phyloP scores from a whole-genome alignment of 35 echinoderm and acorn worm species.

The Eucidaris tribuloides region DNA sequence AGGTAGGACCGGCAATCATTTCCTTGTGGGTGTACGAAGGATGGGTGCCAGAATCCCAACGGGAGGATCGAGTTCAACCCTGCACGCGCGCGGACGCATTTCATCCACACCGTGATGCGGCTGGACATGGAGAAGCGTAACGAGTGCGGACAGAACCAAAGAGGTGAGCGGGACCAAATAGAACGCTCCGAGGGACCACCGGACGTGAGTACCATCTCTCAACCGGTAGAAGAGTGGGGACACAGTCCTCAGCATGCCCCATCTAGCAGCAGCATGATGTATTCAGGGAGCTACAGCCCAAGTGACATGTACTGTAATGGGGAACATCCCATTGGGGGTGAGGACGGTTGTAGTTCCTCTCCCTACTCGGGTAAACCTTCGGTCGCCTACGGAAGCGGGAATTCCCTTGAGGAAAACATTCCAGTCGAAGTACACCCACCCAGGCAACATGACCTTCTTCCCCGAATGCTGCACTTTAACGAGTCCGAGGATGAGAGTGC shows the following conservation, averaged over 20 bases:
- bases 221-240: constrained; percentile 32
- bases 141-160: background rate
- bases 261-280: constrained; percentile 7
- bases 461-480: constrained; percentile 80
- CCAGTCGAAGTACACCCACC: constrained; percentile 47
- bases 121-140: constrained; percentile 66
- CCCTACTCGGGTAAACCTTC: background rate
- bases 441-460: constrained; percentile 42
- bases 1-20: constrained; percentile 93
- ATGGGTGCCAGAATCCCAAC: constrained; percentile 66
- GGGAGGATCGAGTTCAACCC: constrained; percentile 98
- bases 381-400: constrained; percentile 17
- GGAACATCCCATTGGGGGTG: background rate
- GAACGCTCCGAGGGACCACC: constrained; percentile 19
- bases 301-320: constrained; percentile 6
- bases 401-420: constrained; percentile 49
- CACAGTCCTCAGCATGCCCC: constrained; percentile 16
- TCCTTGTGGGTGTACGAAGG: constrained; percentile 92
- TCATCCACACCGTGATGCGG: constrained; percentile 83
- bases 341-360: background rate
- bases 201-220: constrained; percentile 3
- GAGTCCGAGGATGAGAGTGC: constrained; percentile 62
- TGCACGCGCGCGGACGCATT: constrained; percentile 81
- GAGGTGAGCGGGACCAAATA: background rate
- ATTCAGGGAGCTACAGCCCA: constrained; percentile 13